Evolutionary conservation across 2,888 invertebrate species (phyloP), one percentile per base, ranked within the genome.

Genomic region (Nephrotoma appendiculata): DNA sequence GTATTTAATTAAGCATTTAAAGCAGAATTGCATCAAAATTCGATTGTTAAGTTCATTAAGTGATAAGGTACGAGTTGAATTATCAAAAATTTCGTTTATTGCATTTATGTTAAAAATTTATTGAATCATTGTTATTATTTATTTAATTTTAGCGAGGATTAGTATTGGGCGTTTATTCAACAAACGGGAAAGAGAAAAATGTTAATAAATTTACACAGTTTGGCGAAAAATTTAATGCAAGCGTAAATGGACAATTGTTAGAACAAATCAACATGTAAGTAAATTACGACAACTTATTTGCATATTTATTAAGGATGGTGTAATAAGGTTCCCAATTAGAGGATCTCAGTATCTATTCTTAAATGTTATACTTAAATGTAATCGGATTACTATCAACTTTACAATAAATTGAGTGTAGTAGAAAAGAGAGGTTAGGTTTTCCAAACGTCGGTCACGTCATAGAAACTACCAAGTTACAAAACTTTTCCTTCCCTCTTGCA

Each of bases 201-300:
- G 86, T 57, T 41, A n/a, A 57, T 42, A 86, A 86, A 86, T 86
- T 86, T 9, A 86, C 86, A 42, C 41, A 43, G 15, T 86, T 52
- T 86, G 86, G 15, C 7, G 52, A 86, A 57, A 86, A 86, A 57
- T 86, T 57, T 41, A 86, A 86, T 41, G n/a, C 52, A 57, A 52
- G 41, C n/a, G 44, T 52, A n/a, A n/a, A 41, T 57, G 57, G 57
- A 42, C 41, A 86, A 86, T 57, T 86, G 57, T 86, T 86, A 52
- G 86, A 86, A 57, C 86, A 86, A 41, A 86, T 86, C 12, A 86
- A 86, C 15, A 86, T 86, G 86, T 86, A 86, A 86, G 86, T 86
- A 42, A 4, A 84, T 84, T 41, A 85, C 15, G 3, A 19, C 6
- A 15, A 12, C 31, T 52, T 52, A 52, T 52, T 15, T 52, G 52